Percentiles rank a stretch among this genome's conserved stretches.
phyloP scores from a whole-genome alignment of 2,797 vertebrate species.

The Dendrocincla fuliginosa region DNA sequence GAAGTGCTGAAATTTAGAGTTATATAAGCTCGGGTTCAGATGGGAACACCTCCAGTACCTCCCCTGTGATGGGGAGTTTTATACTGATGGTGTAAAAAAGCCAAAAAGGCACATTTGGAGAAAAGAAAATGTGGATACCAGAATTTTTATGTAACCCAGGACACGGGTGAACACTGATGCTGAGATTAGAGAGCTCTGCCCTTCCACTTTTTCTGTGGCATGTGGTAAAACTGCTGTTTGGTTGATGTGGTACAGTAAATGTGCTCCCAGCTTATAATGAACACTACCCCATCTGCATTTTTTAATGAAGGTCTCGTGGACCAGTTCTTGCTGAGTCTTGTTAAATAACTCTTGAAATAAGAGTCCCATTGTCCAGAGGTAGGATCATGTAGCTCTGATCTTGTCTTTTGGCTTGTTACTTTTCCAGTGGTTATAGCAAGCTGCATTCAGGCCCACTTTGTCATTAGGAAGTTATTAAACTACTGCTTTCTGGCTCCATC shows the following conservation, averaged over 20 bases:
- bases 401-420: neutral
- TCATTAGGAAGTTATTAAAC: neutral
- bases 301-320: neutral
- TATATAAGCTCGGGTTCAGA: neutral
- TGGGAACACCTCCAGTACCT: neutral
- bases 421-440: neutral
- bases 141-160: neutral
- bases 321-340: neutral
- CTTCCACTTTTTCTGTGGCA: neutral
- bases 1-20: neutral
- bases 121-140: neutral
- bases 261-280: neutral
- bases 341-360: neutral
- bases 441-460: neutral
- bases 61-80: neutral
- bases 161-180: neutral
- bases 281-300: neutral
- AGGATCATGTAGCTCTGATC: neutral
- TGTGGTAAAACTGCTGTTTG: neutral
- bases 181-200: neutral
- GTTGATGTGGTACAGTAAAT: neutral
- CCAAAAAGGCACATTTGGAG: neutral
- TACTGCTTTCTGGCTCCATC: neutral
- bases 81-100: neutral
- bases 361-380: neutral